Evolutionary conservation across 2,797 vertebrate genomes (phyloP).

Genomic region (Moxostoma hubbsi): DNA sequence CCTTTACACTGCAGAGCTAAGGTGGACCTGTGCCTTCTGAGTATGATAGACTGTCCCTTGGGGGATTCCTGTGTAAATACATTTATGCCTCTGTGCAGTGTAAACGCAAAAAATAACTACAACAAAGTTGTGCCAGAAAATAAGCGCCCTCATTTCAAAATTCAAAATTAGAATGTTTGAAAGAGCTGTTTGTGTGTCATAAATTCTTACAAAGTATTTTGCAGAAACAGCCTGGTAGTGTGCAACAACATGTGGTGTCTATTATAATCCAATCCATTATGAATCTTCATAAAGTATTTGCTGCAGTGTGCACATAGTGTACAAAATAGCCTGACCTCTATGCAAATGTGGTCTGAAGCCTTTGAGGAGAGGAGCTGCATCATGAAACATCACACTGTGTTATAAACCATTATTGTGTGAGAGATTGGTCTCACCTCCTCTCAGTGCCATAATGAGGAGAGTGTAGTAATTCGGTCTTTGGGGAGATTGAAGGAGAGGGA

Average conservation of each 20-base stretch:
- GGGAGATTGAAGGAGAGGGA: slow-evolving; percentile 53
- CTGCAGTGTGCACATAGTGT: background rate
- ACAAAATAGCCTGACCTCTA: slow-evolving; percentile 23
- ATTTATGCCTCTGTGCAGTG: no score
- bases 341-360: background rate
- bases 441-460: slow-evolving; percentile 56
- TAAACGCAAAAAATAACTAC: no score
- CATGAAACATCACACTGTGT: slow-evolving; percentile 30
- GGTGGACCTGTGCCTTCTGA: no score
- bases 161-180: background rate
- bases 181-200: background rate
- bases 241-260: background rate
- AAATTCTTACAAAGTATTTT: background rate
- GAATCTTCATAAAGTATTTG: slow-evolving; percentile 19
- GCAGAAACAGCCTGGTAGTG: background rate
- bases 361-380: slow-evolving; percentile 16
- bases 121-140: no score
- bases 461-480: slow-evolving; percentile 52
- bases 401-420: slow-evolving; percentile 43
- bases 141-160: background rate
- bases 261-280: slow-evolving; percentile 7
- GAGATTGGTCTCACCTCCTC: slow-evolving; percentile 43
- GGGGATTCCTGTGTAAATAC: no score
- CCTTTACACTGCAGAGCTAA: no score
- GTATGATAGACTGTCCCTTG: no score